These are phyloP conservation scores for Cerceris rybyensis DNA, from an alignment of 2,888 invertebrate species.

Conservation along the genomic window DNA sequence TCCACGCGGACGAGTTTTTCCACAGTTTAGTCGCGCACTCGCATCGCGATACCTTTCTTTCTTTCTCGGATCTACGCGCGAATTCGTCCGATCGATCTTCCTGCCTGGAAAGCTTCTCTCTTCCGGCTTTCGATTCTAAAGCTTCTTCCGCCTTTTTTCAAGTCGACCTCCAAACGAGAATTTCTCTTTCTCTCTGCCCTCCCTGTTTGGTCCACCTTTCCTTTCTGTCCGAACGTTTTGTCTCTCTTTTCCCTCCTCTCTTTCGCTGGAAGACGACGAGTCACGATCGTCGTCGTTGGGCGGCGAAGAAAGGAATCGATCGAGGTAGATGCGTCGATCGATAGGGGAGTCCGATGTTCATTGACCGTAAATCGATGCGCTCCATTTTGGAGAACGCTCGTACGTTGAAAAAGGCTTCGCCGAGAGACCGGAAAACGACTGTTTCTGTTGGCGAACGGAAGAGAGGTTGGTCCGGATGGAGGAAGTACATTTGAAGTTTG, in stretches of 20 bases:
- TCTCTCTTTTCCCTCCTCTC: slow-evolving; percentile 35
- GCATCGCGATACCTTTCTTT: neutral
- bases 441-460: too few relatives aligned
- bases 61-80: neutral
- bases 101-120: slow-evolving; percentile 40
- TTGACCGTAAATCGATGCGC: slow-evolving; percentile 63
- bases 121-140: slow-evolving; percentile 39
- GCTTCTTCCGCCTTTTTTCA: slow-evolving; percentile 61
- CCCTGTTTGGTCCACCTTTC: neutral
- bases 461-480: too few relatives aligned
- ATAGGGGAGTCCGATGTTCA: slow-evolving; percentile 42
- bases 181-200: slow-evolving; percentile 39
- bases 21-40: slow-evolving; percentile 36
- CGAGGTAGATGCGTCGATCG: slow-evolving; percentile 44
- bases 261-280: slow-evolving; percentile 44
- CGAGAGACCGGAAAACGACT: slow-evolving; percentile 1
- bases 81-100: slow-evolving; percentile 51
- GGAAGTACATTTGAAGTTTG: too few relatives aligned
- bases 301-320: slow-evolving; percentile 44
- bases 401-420: slow-evolving; percentile 29
- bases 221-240: slow-evolving; percentile 28
- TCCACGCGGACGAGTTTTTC: slow-evolving; percentile 54
- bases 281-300: slow-evolving; percentile 56
- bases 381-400: slow-evolving; percentile 67
- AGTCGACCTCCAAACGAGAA: slow-evolving; percentile 49